Base-by-base conservation (phyloP, 35 echinoderm and acorn worm species). In the Amphiura filiformis region DNA sequence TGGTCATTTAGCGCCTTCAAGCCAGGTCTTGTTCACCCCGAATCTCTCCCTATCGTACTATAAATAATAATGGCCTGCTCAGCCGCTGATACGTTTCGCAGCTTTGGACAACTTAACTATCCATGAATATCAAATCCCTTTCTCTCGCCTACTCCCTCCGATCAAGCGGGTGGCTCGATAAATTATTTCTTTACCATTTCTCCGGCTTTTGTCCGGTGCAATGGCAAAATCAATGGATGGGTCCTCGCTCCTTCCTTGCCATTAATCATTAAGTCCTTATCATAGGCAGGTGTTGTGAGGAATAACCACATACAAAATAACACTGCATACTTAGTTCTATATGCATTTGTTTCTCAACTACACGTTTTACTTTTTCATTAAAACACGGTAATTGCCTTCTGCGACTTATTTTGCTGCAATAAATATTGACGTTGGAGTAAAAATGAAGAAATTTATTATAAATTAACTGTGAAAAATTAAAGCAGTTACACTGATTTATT, bases 121-220 rank as follows among this genome's bases (percentile, higher is more conserved):
- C 41, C 41, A 47, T 47, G 41, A 47, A 47, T 47, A 47, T 47
- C 41, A 47, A 47, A 47, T 47, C 41, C 41, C 17, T 47, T 47
- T 47, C 41, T 47, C 41, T 70, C 61, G 15, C 61, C 61, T 26
- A 26, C 61, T 30, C 15, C 15, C 28, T 3, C 61, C 61, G 28
- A 30, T 30, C 3, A 11, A 3, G 15, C 61, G 61, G 20, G 17
- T 70, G 61, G 28, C 28, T 70, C 61, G 15, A 70, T 70, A 70
- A 70, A 70, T 70, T 70, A 70, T 70, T 70, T 70, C 61, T 18
- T 70, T 70, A 30, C 61, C 61, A 70, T 70, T 70, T 70, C 61
- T 70, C 61, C 61, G 61, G 61, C 61, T 70, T 70, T 70, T 70
- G 61, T 70, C 61, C 61, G 28, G 61, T 70, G 61, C 61, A 70